These are phyloP conservation scores for Butorides virescens DNA, from an alignment of 2,113 vertebrate species.

Conservation along the genomic window DNA sequence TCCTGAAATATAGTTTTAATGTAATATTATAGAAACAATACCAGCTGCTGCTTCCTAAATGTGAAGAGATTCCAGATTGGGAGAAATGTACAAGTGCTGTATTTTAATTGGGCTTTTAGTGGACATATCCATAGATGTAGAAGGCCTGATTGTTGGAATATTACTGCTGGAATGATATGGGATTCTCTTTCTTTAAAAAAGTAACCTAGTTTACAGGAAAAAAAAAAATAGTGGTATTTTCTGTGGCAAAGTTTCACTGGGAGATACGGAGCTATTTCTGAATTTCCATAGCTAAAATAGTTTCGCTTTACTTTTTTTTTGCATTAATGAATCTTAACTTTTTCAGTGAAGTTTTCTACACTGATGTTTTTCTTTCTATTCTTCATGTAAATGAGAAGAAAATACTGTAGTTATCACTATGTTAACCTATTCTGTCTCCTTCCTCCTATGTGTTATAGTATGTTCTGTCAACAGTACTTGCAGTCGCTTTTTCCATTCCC, in stretches of 20 bases:
- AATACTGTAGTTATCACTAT: not conserved
- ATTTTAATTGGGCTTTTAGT: not conserved
- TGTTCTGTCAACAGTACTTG: not conserved
- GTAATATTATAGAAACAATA: not conserved
- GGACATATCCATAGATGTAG: not conserved
- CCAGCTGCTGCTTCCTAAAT: not conserved
- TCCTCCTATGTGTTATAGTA: not conserved
- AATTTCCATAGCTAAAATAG: not conserved
- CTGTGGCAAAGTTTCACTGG: not conserved
- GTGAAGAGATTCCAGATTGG: not conserved
- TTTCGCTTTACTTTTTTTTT: not conserved
- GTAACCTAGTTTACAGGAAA: not conserved
- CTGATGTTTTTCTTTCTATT: not conserved
- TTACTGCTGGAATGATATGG: not conserved
- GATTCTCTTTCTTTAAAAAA: not conserved
- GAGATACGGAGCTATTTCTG: not conserved
- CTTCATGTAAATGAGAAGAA: not conserved
- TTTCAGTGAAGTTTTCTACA: not conserved
- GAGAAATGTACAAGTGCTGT: conserved; percentile 22
- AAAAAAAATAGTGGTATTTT: not conserved
- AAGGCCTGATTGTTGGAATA: not conserved
- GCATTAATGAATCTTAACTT: not conserved
- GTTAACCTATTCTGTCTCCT: not conserved
- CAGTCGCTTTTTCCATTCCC: not conserved
- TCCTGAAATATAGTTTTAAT: not conserved